Percentiles rank a stretch among this genome's conserved stretches.
phyloP scores from a whole-genome alignment of 2,113 vertebrate species.

The Lagenorhynchus albirostris region DNA sequence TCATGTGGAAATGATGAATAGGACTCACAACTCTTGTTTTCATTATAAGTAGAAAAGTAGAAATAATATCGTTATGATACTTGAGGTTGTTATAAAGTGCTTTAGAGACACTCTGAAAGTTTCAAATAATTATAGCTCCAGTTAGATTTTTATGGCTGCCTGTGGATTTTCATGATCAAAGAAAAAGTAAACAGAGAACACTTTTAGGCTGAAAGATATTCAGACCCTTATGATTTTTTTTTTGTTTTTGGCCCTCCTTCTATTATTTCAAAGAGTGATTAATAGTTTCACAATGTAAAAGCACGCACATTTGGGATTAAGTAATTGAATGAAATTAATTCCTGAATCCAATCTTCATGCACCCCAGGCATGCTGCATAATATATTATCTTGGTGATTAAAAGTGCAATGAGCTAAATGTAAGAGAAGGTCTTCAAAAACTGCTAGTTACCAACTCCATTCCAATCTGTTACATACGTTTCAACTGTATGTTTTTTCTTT shows the following conservation, averaged over 20 bases:
- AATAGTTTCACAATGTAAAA: constrained; percentile 75
- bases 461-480: neutral
- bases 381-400: constrained; percentile 41
- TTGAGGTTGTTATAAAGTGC: constrained; percentile 65
- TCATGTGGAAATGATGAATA: constrained; percentile 74
- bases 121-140: constrained; percentile 68
- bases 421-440: neutral
- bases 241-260: constrained; percentile 43
- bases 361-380: constrained; percentile 6
- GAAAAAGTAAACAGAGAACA: constrained; percentile 76
- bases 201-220: constrained; percentile 69
- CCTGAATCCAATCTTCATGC: constrained; percentile 69
- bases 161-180: constrained; percentile 70
- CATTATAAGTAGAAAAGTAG: constrained; percentile 73
- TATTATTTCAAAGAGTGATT: constrained; percentile 76
- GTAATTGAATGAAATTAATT: constrained; percentile 76
- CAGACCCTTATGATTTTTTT: constrained; percentile 40
- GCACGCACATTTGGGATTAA: constrained; percentile 66
- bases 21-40: constrained; percentile 65
- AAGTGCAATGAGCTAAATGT: neutral
- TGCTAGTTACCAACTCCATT: neutral
- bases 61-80: constrained; percentile 72
- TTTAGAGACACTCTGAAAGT: constrained; percentile 72
- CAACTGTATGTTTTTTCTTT: neutral
- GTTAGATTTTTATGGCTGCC: constrained; percentile 73